Conservation (phyloP, 2,888 invertebrate species). For the Ophioninae sp. region DNA sequence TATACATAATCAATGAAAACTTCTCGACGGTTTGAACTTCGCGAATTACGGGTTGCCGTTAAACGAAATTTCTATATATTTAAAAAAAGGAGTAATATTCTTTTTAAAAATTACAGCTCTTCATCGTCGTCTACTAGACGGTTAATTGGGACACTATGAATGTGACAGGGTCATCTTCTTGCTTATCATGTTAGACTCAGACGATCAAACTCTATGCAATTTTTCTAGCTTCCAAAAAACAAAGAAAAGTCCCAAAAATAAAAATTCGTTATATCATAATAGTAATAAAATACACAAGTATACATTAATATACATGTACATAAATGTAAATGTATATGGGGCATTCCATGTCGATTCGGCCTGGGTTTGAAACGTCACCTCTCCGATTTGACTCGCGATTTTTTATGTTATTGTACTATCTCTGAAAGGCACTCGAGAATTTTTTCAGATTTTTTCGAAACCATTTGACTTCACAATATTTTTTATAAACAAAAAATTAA, state of each 20-base stretch:
- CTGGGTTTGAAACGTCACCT: too few species aligned
- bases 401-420: too few species aligned
- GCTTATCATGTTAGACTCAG: slow-evolving; percentile 46
- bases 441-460: too few species aligned
- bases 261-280: slow-evolving; percentile 32
- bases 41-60: neutral
- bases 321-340: slow-evolving; percentile 10
- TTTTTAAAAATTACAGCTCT: slow-evolving; percentile 37
- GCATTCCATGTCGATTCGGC: too few species aligned
- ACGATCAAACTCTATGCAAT: slow-evolving; percentile 60
- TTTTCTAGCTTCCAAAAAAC: slow-evolving; percentile 40
- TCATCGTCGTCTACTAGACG: slow-evolving; percentile 49
- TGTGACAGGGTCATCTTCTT: slow-evolving; percentile 54
- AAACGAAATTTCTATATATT: neutral
- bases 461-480: too few species aligned
- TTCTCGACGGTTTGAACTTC: neutral
- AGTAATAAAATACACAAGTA: slow-evolving; percentile 11
- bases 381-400: too few species aligned
- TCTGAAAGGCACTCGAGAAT: too few species aligned
- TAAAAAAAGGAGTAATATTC: too few species aligned
- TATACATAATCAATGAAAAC: neutral
- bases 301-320: neutral
- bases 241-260: slow-evolving; percentile 30
- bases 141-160: slow-evolving; percentile 45
- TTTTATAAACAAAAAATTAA: too few species aligned